Evolutionary conservation across 2,888 invertebrate species (phyloP).

Genomic region (Stenoptilia bipunctidactyla): DNA sequence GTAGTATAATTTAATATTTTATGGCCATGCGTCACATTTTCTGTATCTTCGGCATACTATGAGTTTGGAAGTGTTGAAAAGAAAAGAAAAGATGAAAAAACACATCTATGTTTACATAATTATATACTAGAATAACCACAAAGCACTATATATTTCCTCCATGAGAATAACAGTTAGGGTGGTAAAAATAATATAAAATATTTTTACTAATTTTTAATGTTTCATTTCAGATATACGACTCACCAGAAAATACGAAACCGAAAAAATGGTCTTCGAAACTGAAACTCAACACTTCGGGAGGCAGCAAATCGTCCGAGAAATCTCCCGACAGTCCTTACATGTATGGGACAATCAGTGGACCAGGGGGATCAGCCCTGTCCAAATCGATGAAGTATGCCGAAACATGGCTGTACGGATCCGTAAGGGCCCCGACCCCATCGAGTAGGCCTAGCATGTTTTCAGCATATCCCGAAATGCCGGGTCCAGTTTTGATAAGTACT

Average conservation of each 20-base stretch:
- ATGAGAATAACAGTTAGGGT: too few relatives aligned
- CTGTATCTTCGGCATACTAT: too few relatives aligned
- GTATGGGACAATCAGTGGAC: constrained; percentile 67
- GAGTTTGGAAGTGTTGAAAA: too few relatives aligned
- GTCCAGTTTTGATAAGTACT: constrained; percentile 62
- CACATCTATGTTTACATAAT: too few relatives aligned
- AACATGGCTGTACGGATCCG: constrained; percentile 87
- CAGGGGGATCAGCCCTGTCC: constrained; percentile 79
- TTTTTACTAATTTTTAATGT: too few relatives aligned
- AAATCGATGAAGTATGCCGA: constrained; percentile 89
- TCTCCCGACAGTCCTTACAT: constrained; percentile 59
- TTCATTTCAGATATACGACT: constrained; percentile 61
- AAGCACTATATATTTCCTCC: too few relatives aligned
- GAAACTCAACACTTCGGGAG: constrained; percentile 68
- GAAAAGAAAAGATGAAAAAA: too few relatives aligned
- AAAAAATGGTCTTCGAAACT: constrained; percentile 82
- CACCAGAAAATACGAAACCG: constrained; percentile 65
- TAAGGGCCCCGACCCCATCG: constrained; percentile 68
- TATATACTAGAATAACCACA: too few relatives aligned
- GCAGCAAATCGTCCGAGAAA: constrained; percentile 54
- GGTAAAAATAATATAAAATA: too few relatives aligned
- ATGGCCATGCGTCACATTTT: too few relatives aligned
- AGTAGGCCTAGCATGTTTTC: constrained; percentile 62
- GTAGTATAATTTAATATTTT: too few relatives aligned
- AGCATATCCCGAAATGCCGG: constrained; percentile 52